These are phyloP conservation scores for Drosophila kikkawai DNA, from an alignment of 1,140 invertebrate species.

Conservation along the genomic window DNA sequence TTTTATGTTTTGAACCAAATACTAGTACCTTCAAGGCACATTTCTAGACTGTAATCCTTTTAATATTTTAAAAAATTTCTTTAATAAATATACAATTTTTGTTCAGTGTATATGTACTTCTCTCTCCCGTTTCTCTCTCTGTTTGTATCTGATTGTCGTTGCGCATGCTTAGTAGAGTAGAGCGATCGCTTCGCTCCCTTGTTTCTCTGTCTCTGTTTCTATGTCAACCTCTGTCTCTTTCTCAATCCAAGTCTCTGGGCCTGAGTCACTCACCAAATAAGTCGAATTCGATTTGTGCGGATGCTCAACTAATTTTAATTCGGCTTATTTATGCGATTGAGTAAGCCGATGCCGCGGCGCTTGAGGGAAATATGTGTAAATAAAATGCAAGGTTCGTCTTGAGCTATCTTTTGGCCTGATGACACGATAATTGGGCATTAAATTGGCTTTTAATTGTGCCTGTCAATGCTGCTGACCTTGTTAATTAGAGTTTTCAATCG, in stretches of 20 bases:
- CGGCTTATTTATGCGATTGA: conserved; percentile 42
- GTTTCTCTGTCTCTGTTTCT: conserved; percentile 13
- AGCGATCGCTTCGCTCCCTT: conserved; percentile 28
- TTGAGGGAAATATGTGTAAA: conserved; percentile 24
- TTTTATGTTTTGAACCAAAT: no score
- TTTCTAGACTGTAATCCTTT: neutral
- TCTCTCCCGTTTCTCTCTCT: conserved; percentile 5
- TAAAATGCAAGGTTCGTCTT: conserved; percentile 16
- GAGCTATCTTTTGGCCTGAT: conserved; percentile 32
- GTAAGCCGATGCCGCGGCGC: conserved; percentile 26
- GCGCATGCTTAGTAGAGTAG: conserved; percentile 67
- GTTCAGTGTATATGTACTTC: neutral
- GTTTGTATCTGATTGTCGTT: conserved; percentile 36
- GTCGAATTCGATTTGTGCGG: conserved; percentile 63
- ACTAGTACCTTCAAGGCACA: no score
- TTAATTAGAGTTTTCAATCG: conserved; percentile 28
- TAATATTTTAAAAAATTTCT: neutral
- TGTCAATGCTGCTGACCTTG: conserved; percentile 53
- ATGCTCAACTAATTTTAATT: conserved; percentile 51
- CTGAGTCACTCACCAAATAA: conserved; percentile 62
- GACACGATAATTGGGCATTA: conserved; percentile 62
- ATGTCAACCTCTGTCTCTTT: conserved; percentile 17
- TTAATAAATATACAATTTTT: neutral
- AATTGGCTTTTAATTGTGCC: conserved; percentile 66
- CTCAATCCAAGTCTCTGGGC: conserved; percentile 12